These are phyloP conservation scores for Gallinago solitaria DNA, from an alignment of 2,797 vertebrate species.

Conservation along the genomic window DNA sequence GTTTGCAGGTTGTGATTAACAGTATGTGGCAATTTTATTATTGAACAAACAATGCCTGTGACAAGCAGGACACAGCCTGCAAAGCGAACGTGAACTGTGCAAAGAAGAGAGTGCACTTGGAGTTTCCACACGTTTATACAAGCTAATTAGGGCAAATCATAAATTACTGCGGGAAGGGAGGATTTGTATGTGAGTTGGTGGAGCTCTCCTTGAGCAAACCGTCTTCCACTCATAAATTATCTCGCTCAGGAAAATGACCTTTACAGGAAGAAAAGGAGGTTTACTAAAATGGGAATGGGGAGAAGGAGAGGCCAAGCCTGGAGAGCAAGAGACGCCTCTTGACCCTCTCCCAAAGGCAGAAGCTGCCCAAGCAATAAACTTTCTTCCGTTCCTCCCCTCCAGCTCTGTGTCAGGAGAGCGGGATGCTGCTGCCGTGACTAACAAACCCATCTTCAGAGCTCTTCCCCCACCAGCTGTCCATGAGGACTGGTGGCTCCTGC, in stretches of 20 bases:
- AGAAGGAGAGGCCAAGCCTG: background rate
- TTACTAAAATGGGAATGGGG: background rate
- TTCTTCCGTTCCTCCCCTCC: background rate
- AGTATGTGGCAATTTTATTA: background rate
- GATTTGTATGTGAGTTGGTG: background rate
- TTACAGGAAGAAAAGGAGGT: background rate
- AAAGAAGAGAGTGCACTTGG: background rate
- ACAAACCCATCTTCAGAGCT: background rate
- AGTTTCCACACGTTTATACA: background rate
- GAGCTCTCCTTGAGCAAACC: background rate
- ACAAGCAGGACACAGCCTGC: background rate
- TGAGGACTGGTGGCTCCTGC: background rate
- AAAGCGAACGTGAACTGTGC: fast-evolving
- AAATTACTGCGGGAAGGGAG: background rate
- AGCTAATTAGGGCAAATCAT: background rate
- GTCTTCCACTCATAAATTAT: background rate
- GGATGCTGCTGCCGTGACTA: background rate
- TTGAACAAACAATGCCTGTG: background rate
- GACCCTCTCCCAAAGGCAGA: background rate
- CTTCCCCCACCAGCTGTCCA: background rate
- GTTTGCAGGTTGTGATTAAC: background rate
- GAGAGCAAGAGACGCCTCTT: background rate
- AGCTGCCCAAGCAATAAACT: background rate
- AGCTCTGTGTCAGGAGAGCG: fast-evolving
- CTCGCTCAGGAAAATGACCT: background rate